phyloP scores from a whole-genome alignment of 2,888 invertebrate genomes.

The Sericinus montela region DNA sequence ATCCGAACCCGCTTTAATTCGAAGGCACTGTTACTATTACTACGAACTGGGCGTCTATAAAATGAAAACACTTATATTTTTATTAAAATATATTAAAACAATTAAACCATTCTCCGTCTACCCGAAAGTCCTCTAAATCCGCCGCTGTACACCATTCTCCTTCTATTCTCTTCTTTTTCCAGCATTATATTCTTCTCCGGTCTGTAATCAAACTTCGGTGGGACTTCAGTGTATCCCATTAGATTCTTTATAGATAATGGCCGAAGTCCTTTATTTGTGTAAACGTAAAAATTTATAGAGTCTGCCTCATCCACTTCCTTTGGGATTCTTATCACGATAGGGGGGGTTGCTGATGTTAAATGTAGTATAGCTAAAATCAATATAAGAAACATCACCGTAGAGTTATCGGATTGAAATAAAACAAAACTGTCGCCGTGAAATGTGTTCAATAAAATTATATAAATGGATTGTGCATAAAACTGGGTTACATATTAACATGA shows the following conservation, averaged over 20 bases:
- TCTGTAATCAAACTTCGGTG: background rate
- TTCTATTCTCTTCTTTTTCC: background rate
- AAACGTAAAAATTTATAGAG: constrained; percentile 10
- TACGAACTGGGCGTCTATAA: no score
- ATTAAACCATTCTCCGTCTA: background rate
- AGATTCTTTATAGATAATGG: background rate
- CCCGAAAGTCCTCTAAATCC: background rate
- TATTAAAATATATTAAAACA: background rate
- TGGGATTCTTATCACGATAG: constrained; percentile 4
- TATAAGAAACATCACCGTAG: background rate
- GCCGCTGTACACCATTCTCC: background rate
- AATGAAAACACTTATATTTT: background rate
- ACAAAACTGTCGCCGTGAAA: no score
- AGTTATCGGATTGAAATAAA: no score
- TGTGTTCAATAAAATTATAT: no score
- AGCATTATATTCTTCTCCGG: background rate
- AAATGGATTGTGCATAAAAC: no score
- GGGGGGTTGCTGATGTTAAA: background rate
- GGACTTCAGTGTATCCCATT: background rate
- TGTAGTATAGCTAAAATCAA: background rate
- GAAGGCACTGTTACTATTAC: no score
- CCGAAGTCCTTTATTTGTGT: background rate
- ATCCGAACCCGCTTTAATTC: no score
- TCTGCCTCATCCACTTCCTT: background rate
- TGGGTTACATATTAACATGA: no score